phyloP scores from a whole-genome alignment of 2,888 invertebrate genomes.

The Agriopis marginaria region DNA sequence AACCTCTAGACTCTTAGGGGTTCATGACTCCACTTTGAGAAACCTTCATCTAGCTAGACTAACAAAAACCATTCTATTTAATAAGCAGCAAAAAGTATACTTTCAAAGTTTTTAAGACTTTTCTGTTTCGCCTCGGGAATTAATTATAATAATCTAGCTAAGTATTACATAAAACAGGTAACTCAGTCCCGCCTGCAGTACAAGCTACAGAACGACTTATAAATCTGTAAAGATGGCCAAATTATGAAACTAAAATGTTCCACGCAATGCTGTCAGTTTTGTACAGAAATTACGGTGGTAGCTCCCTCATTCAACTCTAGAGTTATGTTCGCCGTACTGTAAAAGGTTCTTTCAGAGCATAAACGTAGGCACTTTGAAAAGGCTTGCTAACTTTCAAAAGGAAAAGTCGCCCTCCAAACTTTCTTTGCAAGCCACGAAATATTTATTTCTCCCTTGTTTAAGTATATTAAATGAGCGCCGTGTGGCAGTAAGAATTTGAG shows the following conservation, averaged over 20 bases:
- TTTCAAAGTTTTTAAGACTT: background rate
- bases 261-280: background rate
- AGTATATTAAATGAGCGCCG: slow-evolving; percentile 21
- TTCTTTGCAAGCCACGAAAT: slow-evolving; percentile 24
- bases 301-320: background rate
- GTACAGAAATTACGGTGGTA: background rate
- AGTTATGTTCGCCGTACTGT: background rate
- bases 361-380: slow-evolving; percentile 27
- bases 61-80: background rate
- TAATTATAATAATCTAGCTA: background rate
- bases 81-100: background rate
- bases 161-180: background rate
- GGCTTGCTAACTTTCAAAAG: slow-evolving; percentile 30
- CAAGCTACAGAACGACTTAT: background rate
- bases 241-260: background rate
- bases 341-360: slow-evolving; percentile 18
- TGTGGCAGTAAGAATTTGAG: slow-evolving; percentile 11
- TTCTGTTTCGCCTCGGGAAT: background rate
- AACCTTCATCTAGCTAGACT: too few species aligned
- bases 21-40: background rate
- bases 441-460: slow-evolving; percentile 28
- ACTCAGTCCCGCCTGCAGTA: background rate
- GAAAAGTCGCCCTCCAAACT: slow-evolving; percentile 27
- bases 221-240: background rate
- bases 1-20: too few species aligned